These are phyloP conservation scores for Pleuronectes platessa DNA, from an alignment of 2,113 vertebrate species.

Conservation along the genomic window DNA sequence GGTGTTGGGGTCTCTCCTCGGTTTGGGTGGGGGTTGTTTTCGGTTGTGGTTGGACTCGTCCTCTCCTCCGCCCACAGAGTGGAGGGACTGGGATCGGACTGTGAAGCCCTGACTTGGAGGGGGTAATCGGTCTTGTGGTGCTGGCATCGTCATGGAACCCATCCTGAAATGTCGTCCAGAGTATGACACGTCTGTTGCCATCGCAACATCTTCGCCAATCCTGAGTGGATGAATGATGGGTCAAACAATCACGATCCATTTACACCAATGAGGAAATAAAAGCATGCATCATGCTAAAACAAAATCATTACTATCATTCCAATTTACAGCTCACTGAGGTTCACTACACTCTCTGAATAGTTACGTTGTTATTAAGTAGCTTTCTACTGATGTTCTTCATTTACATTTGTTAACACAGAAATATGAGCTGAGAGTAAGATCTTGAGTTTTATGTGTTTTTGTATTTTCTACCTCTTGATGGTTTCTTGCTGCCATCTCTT, in stretches of 20 bases:
- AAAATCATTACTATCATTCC: neutral
- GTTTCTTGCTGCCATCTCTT: conserved; percentile 93
- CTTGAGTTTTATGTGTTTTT: neutral
- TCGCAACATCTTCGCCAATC: conserved; percentile 90
- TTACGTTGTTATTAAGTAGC: too few species aligned
- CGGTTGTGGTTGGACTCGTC: conserved; percentile 87
- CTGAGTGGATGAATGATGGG: conserved; percentile 74
- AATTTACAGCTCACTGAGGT: too few species aligned
- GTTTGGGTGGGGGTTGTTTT: conserved; percentile 95
- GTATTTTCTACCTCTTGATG: conserved; percentile 85
- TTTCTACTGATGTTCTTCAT: too few species aligned
- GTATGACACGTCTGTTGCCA: conserved; percentile 87
- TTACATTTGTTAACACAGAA: too few species aligned
- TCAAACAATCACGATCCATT: neutral
- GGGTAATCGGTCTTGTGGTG: conserved; percentile 91
- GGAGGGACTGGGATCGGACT: conserved; percentile 96
- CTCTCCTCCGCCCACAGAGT: conserved; percentile 92
- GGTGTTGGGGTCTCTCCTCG: conserved; percentile 94
- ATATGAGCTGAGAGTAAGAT: neutral
- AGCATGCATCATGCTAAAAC: neutral
- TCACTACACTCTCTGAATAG: too few species aligned
- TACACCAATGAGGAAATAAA: neutral
- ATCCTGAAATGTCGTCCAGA: conserved; percentile 94
- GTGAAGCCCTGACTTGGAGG: conserved; percentile 89
- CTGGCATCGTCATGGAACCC: conserved; percentile 98